Base-by-base conservation (phyloP, 2,888 invertebrate genomes). In the Synergus japonicus region DNA sequence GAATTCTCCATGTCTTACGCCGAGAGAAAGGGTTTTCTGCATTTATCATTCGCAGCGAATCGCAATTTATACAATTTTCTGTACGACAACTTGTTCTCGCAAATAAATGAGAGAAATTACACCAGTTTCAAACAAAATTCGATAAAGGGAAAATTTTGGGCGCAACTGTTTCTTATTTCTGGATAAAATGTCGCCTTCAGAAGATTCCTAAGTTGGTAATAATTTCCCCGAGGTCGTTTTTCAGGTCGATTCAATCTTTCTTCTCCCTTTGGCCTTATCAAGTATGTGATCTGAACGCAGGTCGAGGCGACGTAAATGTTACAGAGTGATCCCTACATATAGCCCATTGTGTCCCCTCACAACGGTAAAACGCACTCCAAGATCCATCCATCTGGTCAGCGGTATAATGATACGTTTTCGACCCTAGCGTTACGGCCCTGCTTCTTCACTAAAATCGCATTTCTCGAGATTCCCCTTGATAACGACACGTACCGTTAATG, bases 401-500 rank as follows among this genome's bases (percentile, higher is more conserved):
- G 49, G 69, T 69, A 69, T 29, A 29, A 69, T 69, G 69, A 69
- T 69, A 49, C 69, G 29, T 69, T 49, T 69, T 69, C 67, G 67
- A 65, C 29, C 29, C 29, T 29, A 29, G 3, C 65, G 41, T 65
- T 66, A 66, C 43, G 66, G 69, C 49, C 49, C 69, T 69, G 46
- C 49, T 69, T 49, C 69, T 69, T 29, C 49, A 69, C 46, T 69
- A 69, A 69, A 69, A 69, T 69, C 69, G 49, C 49, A 49, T 69
- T 69, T 69, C 49, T 69, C 29, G 49, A 69, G 49, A 54, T 54
- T 49, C 69, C 69, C 69, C 49, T 69, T 54, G 69, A 69, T 69
- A 69, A 69, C 22, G 69, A 69, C 66, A 46, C 67, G 76, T 81
- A 81, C 81, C 81, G 81, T 81, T 81, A 79, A 81, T 81, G 67